Evolutionary conservation across 2,888 invertebrate genomes (phyloP), one percentile per base, ranked within the genome.

Genomic region (Drosophila recens): DNA sequence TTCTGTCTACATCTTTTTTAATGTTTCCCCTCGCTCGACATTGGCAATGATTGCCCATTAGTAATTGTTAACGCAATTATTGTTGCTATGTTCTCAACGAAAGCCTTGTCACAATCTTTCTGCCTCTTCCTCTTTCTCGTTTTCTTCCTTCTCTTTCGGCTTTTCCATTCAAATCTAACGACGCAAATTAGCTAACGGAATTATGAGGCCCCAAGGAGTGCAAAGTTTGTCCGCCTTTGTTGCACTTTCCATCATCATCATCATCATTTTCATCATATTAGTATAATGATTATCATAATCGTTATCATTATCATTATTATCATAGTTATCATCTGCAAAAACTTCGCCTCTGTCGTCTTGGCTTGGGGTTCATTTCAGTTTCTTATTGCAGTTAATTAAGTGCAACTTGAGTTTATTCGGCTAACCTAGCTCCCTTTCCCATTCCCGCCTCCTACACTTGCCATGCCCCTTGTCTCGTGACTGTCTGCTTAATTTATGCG

Each of bases 341-440:
- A 48, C 42, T 69, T 74, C n/a, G n/a, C 8, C 38, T 38, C 38
- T n/a, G 38, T 38, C 8, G 38, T 8, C 48, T 48, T 52, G 40
- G 67, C 53, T 59, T 62, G 70, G 78, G 85, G 75, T 82, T 82
- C 57, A 82, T 89, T 88, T 73, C 74, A 84, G 88, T 80, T 80
- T 87, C 82, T 87, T 82, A 85, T 87, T 89, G 89, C 88, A 87
- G 68, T 82, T 87, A 89, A 86, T 89, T 89, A 87, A 85, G 80
- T 87, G 88, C 70, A 87, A 74, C 87, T 87, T 79, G 68, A 79
- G 81, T 73, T 79, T 65, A 57, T 59, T 53, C 17, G 40, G 30
- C 42, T 64, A 58, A 30, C 49, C 52, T 1, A 10, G 11, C 49
- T 15, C 30, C n/a, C n/a, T 9, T 2, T 3, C 6, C 9, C 17